Conservation (phyloP, 1,140 invertebrate genomes). For the Palaemon carinicauda region DNA sequence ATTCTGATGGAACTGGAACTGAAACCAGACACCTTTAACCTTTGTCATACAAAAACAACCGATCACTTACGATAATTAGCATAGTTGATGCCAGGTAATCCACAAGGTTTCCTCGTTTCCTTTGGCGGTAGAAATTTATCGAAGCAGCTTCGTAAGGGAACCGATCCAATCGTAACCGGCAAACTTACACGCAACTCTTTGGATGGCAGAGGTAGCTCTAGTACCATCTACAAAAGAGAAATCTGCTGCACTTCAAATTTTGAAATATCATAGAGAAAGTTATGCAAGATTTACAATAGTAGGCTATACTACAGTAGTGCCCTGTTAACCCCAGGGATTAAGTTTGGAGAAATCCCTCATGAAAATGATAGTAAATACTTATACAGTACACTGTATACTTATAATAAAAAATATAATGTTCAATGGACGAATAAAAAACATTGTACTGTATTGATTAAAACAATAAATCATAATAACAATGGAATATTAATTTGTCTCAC, state of each 20-base stretch:
- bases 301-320: neutral
- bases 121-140: constrained; percentile 44
- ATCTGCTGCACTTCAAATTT: neutral
- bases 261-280: neutral
- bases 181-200: constrained; percentile 60
- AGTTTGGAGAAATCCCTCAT: too few relatives aligned
- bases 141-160: constrained; percentile 60
- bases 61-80: constrained; percentile 57
- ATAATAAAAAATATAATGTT: too few relatives aligned
- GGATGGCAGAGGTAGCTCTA: constrained; percentile 58
- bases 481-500: too few relatives aligned
- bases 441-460: too few relatives aligned
- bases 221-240: constrained; percentile 57
- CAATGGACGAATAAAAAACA: too few relatives aligned
- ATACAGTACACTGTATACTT: too few relatives aligned
- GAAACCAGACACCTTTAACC: too few relatives aligned
- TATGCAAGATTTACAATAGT: neutral
- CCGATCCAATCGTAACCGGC: constrained; percentile 61
- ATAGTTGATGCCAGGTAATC: constrained; percentile 56
- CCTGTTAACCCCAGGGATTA: too few relatives aligned
- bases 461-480: too few relatives aligned
- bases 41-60: too few relatives aligned
- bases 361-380: too few relatives aligned
- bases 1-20: too few relatives aligned
- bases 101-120: neutral